phyloP scores from a whole-genome alignment of 1,140 invertebrate species.

The Atta texana region DNA sequence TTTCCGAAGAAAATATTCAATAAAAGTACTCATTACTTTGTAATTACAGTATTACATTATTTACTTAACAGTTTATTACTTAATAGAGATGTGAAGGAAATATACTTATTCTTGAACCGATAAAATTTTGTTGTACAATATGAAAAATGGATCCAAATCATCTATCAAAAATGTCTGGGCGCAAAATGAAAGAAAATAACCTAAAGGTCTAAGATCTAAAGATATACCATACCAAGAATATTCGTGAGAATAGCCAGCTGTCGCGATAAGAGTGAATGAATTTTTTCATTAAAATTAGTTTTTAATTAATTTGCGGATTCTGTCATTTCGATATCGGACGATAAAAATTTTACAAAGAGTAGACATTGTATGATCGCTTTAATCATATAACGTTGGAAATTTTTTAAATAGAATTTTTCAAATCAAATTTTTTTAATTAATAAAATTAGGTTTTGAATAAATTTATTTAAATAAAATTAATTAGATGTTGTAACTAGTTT shows the following conservation, averaged over 20 bases:
- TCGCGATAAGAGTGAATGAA: slow-evolving; percentile 22
- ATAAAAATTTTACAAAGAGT: neutral
- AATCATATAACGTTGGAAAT: neutral
- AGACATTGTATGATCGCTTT: neutral
- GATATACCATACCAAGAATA: neutral
- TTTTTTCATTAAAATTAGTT: slow-evolving; percentile 31
- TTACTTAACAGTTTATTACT: neutral
- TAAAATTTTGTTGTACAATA: slow-evolving; percentile 12
- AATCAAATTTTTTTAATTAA: neutral
- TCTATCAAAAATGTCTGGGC: slow-evolving; percentile 18
- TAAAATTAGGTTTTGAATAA: neutral
- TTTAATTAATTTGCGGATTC: slow-evolving; percentile 21
- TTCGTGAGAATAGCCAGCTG: slow-evolving; percentile 5
- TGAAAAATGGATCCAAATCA: slow-evolving; percentile 21
- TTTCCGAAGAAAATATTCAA: neutral
- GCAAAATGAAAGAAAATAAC: slow-evolving; percentile 7
- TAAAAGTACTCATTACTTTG: neutral
- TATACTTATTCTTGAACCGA: slow-evolving; percentile 13
- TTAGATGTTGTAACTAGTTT: neutral
- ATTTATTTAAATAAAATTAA: slow-evolving; percentile 13
- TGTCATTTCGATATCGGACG: neutral
- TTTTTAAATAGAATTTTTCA: neutral
- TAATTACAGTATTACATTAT: neutral
- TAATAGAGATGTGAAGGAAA: neutral
- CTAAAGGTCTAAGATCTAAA: neutral